These are phyloP conservation scores for Asarcornis scutulata DNA, from an alignment of 2,113 vertebrate genomes.

Conservation along the genomic window DNA sequence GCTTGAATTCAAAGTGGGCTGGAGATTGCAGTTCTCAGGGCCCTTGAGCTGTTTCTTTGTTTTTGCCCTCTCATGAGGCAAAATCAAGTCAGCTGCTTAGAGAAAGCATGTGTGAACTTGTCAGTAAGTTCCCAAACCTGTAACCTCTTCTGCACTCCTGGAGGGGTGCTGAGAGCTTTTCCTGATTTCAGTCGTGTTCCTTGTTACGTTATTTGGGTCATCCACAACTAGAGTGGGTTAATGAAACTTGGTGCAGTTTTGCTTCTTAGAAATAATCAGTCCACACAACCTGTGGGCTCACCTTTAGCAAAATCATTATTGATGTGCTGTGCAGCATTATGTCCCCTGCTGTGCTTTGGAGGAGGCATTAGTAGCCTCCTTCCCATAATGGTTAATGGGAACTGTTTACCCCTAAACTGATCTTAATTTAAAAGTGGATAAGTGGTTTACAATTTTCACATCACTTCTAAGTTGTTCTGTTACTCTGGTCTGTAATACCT, in stretches of 20 bases:
- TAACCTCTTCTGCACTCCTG: accelerated
- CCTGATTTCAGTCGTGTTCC: not conserved
- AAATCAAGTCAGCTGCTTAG: not conserved
- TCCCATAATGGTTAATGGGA: not conserved
- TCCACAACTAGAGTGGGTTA: not conserved
- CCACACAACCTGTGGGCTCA: not conserved
- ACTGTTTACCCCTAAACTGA: not conserved
- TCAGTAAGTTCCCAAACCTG: not conserved
- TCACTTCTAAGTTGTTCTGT: not conserved
- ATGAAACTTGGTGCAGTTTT: not conserved
- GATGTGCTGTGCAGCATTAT: accelerated
- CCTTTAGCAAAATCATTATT: not conserved
- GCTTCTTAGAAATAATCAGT: not conserved
- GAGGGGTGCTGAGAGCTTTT: not conserved
- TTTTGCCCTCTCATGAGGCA: not conserved
- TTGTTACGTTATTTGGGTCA: not conserved
- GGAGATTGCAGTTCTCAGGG: accelerated
- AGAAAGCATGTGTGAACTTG: not conserved
- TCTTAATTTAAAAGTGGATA: too few relatives aligned
- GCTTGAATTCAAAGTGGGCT: not conserved
- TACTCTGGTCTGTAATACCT: not conserved
- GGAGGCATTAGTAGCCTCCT: not conserved
- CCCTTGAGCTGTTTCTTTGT: not conserved
- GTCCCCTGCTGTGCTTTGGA: not conserved
- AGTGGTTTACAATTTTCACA: not conserved